These are phyloP conservation scores for Castor canadensis DNA, from an alignment of 2,113 vertebrate genomes.

Conservation along the genomic window DNA sequence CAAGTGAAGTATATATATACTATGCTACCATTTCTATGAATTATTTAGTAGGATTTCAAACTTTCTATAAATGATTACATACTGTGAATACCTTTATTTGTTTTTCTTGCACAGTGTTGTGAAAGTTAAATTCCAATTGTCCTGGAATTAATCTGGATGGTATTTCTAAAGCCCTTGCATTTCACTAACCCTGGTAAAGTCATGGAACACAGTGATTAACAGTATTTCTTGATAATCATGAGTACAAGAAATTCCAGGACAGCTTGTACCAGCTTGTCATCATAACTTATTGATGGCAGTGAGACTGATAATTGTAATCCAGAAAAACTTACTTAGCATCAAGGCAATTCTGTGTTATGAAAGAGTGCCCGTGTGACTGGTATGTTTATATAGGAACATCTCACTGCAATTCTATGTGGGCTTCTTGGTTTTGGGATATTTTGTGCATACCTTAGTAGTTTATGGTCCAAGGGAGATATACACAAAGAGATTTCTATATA, in stretches of 20 bases:
- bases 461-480: neutral
- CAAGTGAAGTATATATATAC: neutral
- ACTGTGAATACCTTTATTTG: neutral
- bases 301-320: neutral
- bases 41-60: neutral
- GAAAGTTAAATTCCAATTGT: neutral
- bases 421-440: neutral
- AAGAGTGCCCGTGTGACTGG: neutral
- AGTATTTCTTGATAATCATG: neutral
- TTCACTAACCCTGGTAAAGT: neutral
- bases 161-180: neutral
- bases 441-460: neutral
- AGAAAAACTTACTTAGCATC: neutral
- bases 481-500: neutral
- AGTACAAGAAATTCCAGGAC: neutral
- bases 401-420: neutral
- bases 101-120: neutral
- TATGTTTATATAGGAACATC: neutral
- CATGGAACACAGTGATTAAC: neutral
- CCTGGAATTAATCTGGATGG: neutral
- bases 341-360: neutral
- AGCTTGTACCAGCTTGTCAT: neutral
- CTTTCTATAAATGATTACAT: neutral
- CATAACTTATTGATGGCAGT: neutral
- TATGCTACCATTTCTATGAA: neutral